A percentile compares a stretch with the other conserved stretches of the same genome.
Conservation (phyloP, 2,797 vertebrate genomes). For the Gastrophryne carolinensis region DNA sequence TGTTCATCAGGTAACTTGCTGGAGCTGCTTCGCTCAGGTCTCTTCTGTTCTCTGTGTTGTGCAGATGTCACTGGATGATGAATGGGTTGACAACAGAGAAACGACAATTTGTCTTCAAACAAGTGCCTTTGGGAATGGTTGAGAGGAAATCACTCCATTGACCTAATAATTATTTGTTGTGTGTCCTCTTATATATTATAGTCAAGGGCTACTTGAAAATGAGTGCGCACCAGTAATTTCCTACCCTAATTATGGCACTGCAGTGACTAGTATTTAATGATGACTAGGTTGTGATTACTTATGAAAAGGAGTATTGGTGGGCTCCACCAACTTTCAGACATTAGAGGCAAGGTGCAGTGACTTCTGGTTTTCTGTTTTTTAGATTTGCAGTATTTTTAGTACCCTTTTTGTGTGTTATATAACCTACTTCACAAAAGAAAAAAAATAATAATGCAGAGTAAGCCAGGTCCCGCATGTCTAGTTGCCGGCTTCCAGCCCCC, state of each 20-base stretch:
- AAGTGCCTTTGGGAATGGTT: slow-evolving; percentile 51
- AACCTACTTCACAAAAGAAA: too few relatives aligned
- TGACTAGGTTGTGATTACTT: too few relatives aligned
- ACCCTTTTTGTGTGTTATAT: too few relatives aligned
- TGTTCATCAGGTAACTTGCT: slow-evolving; percentile 58
- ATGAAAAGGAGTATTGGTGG: too few relatives aligned
- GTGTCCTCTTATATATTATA: slow-evolving; percentile 8
- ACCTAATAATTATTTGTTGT: slow-evolving; percentile 52
- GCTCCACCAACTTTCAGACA: too few relatives aligned
- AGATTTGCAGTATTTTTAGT: too few relatives aligned
- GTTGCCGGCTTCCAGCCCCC: too few relatives aligned
- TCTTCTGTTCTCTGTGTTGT: slow-evolving; percentile 50
- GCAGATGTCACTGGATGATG: slow-evolving; percentile 35
- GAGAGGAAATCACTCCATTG: slow-evolving; percentile 51
- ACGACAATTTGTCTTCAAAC: slow-evolving; percentile 51
- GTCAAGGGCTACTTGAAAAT: slow-evolving; percentile 10
- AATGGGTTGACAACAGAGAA: slow-evolving; percentile 38
- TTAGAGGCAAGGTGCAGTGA: too few relatives aligned
- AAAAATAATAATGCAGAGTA: too few relatives aligned
- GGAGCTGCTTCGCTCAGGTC: not conserved
- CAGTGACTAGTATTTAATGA: too few relatives aligned
- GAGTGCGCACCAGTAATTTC: not conserved
- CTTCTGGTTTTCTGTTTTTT: too few relatives aligned
- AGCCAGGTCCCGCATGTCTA: too few relatives aligned
- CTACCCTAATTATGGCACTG: not conserved